Evolutionary conservation across 2,113 vertebrate species (phyloP), one percentile per base, ranked within the genome.

Genomic region (Thamnophis sirtalis): DNA sequence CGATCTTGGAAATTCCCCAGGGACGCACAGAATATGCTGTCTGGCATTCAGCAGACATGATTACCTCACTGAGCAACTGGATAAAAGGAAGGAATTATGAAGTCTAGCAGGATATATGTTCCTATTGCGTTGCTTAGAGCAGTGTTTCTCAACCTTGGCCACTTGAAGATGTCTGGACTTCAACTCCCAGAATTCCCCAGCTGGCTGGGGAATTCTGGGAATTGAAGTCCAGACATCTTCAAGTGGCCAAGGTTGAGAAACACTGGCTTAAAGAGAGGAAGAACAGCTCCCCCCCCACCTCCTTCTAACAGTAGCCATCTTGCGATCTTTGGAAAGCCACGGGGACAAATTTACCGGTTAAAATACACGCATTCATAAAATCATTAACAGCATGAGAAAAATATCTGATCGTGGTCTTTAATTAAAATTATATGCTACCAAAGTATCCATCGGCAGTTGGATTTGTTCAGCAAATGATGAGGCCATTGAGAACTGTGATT

Each of bases 1-100:
- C 55, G 92, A 53, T 90, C 56, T 92, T 97, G 98, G 98, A 97
- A 98, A 98, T 96, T 98, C 97, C 98, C 97, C 97, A 92, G 95
- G 96, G 97, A 97, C 96, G 92, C 91, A 96, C 94, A 96, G 94
- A 95, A 94, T 87, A 92, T 85, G 93, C 86, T 53, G 92, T 91
- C 94, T 92, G 89, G 50, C 73, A 88, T 91, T 95, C 93, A 92
- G 94, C 43, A 95, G 89, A 84, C 94, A 24, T 87, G 53, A 11
- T 28, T 53, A 86, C 11, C 55, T 63, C 21, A 91, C 55, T 10
- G 85, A 89, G 53, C 55, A 60, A 60, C 28, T 86, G 55, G 24
- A 86, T 54, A 56, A 89, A 54, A 24, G 33, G n/a, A 89, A 58
- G 1, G 21, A 88, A 9, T 9, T 86, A 51, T 53, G 6, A 49